Conservation (phyloP, 35 echinoderm and acorn worm genomes). For the Heliocidaris tuberculata region DNA sequence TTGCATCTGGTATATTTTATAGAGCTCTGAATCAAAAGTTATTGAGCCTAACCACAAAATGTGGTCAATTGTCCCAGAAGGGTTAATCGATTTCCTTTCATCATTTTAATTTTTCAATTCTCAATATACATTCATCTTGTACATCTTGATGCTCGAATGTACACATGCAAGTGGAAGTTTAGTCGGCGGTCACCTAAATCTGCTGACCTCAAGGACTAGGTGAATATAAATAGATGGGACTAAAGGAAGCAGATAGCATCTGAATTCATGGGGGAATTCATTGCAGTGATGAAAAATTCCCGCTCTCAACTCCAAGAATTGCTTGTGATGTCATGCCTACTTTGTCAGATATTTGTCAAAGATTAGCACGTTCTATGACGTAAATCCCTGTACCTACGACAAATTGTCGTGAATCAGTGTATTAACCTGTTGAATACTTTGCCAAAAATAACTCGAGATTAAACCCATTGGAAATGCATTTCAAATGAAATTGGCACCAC, state of each 20-base stretch:
- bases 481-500: no score
- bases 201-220: neutral
- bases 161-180: neutral
- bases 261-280: neutral
- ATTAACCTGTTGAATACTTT: no score
- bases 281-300: conserved; percentile 12
- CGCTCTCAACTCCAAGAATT: neutral
- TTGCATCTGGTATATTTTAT: no score
- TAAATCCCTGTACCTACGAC: neutral
- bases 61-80: no score
- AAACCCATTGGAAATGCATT: no score
- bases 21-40: no score
- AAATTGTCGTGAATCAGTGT: neutral
- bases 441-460: no score
- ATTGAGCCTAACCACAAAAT: no score
- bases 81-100: neutral
- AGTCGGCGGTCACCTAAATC: neutral
- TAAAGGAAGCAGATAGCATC: neutral
- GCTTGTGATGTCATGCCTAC: neutral
- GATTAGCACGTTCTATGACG: neutral
- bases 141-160: neutral
- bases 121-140: neutral
- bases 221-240: neutral
- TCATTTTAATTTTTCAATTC: neutral
- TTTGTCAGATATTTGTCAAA: neutral